A percentile compares a stretch with the other conserved stretches of the same genome.
phyloP scores from a whole-genome alignment of 2,113 vertebrate species.

The Cyanoderma ruficeps region DNA sequence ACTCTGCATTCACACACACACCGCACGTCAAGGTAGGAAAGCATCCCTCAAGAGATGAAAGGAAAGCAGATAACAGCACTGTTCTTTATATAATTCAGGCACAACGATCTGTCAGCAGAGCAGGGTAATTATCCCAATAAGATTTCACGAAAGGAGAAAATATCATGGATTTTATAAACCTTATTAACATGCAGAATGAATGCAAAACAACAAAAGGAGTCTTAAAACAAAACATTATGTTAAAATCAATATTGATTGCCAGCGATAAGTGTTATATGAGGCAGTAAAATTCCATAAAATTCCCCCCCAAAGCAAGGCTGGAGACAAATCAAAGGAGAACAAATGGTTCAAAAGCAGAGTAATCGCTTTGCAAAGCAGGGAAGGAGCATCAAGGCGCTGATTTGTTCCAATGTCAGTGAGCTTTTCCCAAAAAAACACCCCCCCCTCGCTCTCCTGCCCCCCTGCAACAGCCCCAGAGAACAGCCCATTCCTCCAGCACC shows the following conservation, averaged over 20 bases:
- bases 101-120: constrained; percentile 42
- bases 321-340: neutral
- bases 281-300: constrained; percentile 39
- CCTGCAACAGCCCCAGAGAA: neutral
- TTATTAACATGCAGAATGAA: constrained; percentile 37
- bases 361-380: neutral
- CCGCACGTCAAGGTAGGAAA: neutral
- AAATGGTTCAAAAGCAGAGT: neutral
- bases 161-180: constrained; percentile 48
- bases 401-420: neutral
- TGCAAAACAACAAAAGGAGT: constrained; percentile 46
- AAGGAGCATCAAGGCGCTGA: neutral
- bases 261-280: constrained; percentile 27
- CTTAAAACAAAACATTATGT: constrained; percentile 58
- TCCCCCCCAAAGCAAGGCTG: neutral
- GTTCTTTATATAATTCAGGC: constrained; percentile 45
- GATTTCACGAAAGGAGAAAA: constrained; percentile 39
- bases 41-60: neutral
- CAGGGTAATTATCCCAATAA: constrained; percentile 62
- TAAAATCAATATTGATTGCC: constrained; percentile 65
- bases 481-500: neutral
- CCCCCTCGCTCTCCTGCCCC: neutral
- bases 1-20: neutral
- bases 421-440: neutral
- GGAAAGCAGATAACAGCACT: neutral